Percentiles rank a stretch among this genome's conserved stretches.
phyloP scores from a whole-genome alignment of 2,797 vertebrate species.

The Oreonectes daqikongensis region DNA sequence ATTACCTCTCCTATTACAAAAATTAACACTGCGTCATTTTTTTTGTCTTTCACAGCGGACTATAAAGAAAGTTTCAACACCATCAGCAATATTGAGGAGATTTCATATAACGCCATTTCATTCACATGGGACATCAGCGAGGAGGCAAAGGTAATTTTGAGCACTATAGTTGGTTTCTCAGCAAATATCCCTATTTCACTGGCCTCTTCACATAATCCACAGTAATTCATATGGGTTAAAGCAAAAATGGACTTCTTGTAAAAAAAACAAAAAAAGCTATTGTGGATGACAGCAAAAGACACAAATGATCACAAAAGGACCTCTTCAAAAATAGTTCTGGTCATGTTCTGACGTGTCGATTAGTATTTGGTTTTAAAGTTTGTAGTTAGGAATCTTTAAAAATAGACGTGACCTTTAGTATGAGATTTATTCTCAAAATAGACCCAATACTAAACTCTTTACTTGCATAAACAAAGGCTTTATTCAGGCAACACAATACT shows the following conservation, averaged over 20 bases:
- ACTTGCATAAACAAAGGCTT: conserved; percentile 39
- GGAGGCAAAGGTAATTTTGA: conserved; percentile 89
- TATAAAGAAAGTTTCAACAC: conserved; percentile 99
- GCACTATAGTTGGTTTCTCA: too few relatives aligned
- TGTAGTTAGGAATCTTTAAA: conserved; percentile 22
- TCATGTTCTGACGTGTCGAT: not conserved
- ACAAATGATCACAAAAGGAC: not conserved
- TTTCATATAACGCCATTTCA: conserved; percentile 96
- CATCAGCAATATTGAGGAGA: conserved; percentile 98
- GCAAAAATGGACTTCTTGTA: not conserved
- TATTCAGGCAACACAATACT: conserved; percentile 43
- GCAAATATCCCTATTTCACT: not conserved
- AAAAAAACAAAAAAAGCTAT: not conserved
- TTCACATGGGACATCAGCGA: conserved; percentile 99
- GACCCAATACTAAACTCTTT: conserved; percentile 19
- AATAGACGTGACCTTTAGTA: conserved; percentile 45
- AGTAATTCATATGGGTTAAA: not conserved
- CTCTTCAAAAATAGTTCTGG: not conserved
- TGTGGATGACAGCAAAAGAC: not conserved
- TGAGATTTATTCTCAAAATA: conserved; percentile 48
- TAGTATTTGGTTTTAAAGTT: not conserved
- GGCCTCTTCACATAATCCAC: not conserved
- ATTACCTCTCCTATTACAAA: not conserved
- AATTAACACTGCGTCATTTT: not conserved
- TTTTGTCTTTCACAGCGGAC: conserved; percentile 80